Conservation (phyloP, 2,113 vertebrate species). For the Cottus gobio region DNA sequence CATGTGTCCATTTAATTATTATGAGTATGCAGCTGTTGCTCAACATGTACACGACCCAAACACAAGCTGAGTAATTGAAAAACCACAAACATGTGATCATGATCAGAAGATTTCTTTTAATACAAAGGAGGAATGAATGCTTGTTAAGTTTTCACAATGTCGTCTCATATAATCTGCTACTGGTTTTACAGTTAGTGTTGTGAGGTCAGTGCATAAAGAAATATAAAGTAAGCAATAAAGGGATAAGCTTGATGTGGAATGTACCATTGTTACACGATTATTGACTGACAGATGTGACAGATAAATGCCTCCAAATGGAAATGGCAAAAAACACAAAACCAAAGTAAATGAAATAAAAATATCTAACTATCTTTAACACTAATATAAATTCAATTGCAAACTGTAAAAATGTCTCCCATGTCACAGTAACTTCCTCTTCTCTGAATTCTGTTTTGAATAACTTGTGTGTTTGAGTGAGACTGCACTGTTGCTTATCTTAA, state of each 20-base stretch:
- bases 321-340: constrained; percentile 30
- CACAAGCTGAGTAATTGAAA: not conserved
- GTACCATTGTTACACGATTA: constrained; percentile 44
- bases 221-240: constrained; percentile 37
- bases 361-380: constrained; percentile 23
- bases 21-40: not conserved
- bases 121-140: constrained; percentile 68
- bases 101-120: constrained; percentile 3
- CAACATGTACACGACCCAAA: not conserved
- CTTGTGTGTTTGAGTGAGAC: not conserved
- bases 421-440: constrained; percentile 36
- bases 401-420: constrained; percentile 23
- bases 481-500: not conserved
- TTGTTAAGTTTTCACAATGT: constrained; percentile 71
- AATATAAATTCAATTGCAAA: constrained; percentile 34
- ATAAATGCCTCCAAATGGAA: constrained; percentile 21
- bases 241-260: constrained; percentile 45
- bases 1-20: not conserved
- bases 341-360: not conserved
- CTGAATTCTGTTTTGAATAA: not conserved
- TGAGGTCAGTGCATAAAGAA: constrained; percentile 61
- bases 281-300: constrained; percentile 1
- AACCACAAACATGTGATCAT: not conserved
- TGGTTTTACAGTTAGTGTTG: constrained; percentile 61
- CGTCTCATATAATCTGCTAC: constrained; percentile 55